A percentile compares a stretch with the other conserved stretches of the same genome.
These are phyloP conservation scores for Coptotermes formosanus DNA, from an alignment of 1,140 invertebrate genomes.

Conservation along the genomic window DNA sequence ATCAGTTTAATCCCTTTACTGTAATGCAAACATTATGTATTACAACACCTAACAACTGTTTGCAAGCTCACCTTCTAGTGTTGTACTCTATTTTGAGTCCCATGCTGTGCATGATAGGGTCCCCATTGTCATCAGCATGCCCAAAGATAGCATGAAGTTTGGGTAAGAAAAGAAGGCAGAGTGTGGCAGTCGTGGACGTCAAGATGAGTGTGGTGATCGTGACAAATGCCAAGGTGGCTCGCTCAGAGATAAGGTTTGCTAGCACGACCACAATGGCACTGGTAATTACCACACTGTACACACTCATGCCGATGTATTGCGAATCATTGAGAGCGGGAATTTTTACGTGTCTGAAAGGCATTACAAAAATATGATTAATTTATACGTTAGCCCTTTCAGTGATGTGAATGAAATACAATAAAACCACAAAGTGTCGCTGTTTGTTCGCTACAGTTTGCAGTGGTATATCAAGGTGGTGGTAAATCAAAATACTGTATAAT, in stretches of 20 bases:
- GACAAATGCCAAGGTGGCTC: constrained; percentile 80
- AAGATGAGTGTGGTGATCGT: constrained; percentile 80
- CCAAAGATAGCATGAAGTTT: constrained; percentile 69
- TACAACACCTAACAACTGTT: not conserved
- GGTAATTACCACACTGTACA: constrained; percentile 89
- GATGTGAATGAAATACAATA: too few species aligned
- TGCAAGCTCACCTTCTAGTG: constrained; percentile 60
- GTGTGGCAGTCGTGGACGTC: constrained; percentile 79
- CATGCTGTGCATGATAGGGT: constrained; percentile 82
- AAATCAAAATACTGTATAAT: too few species aligned
- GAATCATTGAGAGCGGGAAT: constrained; percentile 97
- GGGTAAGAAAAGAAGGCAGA: constrained; percentile 84
- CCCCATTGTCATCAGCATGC: constrained; percentile 57
- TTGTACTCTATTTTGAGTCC: constrained; percentile 86
- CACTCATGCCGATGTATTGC: constrained; percentile 92
- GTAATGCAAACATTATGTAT: not conserved
- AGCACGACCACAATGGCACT: constrained; percentile 80
- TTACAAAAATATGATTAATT: too few species aligned
- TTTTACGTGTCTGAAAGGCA: constrained; percentile 74
- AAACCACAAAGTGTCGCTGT: too few species aligned
- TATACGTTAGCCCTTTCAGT: too few species aligned
- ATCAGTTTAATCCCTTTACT: not conserved
- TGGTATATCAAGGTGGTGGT: too few species aligned
- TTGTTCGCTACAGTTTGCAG: too few species aligned
- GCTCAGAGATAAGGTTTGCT: constrained; percentile 80